Base-by-base conservation (phyloP, 2,797 vertebrate species). In the Cirrhinus molitorella region DNA sequence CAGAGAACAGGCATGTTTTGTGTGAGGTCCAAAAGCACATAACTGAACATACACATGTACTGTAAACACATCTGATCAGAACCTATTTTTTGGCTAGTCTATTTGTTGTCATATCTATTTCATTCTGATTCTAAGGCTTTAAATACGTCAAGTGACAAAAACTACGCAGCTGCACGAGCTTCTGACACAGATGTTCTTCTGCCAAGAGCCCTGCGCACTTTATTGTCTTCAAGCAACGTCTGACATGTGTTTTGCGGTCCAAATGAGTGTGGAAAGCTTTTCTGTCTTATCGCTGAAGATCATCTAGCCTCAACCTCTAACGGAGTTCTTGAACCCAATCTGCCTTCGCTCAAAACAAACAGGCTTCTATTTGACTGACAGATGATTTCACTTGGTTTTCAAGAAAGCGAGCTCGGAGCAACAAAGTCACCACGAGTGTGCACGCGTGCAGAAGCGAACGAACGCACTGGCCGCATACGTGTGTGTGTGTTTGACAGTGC, bases 401-500 rank as follows among this genome's bases (percentile, higher is more conserved):
- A 7, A 19, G 55, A 40, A 43, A 59, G 57, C 1, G 1, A 13
- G 31, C 63, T 68, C 13, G 28, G 5, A 63, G 21, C 25, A 66
- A 23, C 13, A 21, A n/a, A 55, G 31, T 31, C 28, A 19, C 34
- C 47, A n/a, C 23, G 67, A 37, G 17, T 51, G 49, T n/a, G 57
- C 37, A 5, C 40, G 55, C 9, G 16, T 66, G 80, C 61, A 76
- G 79, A 76, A 49, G 34, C 67, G 51, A 70, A 68, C 34, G 31
- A 49, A 70, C 63, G 12, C 71, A 63, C 49, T 11, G 28, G 13
- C 16, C 40, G 73, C 84, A 19, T 43, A 59, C n/a, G 80, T 61
- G 78, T 75, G 79, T 80, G 59, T 86, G 40, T 87, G 80, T 90
- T 87, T 71, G 75, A 79, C 78, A 81, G 65, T 66, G 80, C 55